Evolutionary conservation across 2,888 invertebrate species (phyloP), one percentile per base, ranked within the genome.

Genomic region (Dasypogon diadema): DNA sequence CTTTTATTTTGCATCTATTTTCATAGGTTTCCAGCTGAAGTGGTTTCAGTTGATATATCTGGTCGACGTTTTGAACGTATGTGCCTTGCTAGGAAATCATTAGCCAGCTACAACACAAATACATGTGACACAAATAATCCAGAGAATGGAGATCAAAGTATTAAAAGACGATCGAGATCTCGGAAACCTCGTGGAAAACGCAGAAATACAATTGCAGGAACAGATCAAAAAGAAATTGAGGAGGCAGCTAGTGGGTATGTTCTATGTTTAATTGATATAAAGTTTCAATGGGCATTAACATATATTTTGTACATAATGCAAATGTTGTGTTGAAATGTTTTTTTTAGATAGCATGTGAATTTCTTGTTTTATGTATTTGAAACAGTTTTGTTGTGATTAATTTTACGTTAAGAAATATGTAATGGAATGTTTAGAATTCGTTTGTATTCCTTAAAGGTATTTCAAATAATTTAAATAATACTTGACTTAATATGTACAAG

Each of bases 121-220:
- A n/a, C n/a, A 24, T 22, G 56, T 18, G 85, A 85, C 75, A 80
- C 81, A 77, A 85, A 85, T 77, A 84, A 85, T 82, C 80, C 84
- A 30, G 74, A 85, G 85, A 85, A 84, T 63, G 90, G 90, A 82
- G 88, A 89, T 55, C 90, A 90, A 85, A 90, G 90, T 58, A 90
- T 92, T 76, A 91, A 92, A 83, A 88, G 93, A 81, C 88, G 92
- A 81, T 92, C 92, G 74, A 89, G 92, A 83, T 90, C 91, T 68
- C 89, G 93, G 81, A 92, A 92, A 86, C 91, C 93, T 79, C 89
- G 94, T 81, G 93, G 92, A 86, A 92, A 93, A 88, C 89, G 95
- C 88, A 90, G 96, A 85, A 96, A 96, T 87, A 96, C 96, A 82
- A 92, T 96, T 84, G 94, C 95, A 82, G 95, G 95, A 85, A 95